Evolutionary conservation across 2,888 invertebrate species (phyloP), one percentile per base, ranked within the genome.

Genomic region (Chrysodeixis includens): DNA sequence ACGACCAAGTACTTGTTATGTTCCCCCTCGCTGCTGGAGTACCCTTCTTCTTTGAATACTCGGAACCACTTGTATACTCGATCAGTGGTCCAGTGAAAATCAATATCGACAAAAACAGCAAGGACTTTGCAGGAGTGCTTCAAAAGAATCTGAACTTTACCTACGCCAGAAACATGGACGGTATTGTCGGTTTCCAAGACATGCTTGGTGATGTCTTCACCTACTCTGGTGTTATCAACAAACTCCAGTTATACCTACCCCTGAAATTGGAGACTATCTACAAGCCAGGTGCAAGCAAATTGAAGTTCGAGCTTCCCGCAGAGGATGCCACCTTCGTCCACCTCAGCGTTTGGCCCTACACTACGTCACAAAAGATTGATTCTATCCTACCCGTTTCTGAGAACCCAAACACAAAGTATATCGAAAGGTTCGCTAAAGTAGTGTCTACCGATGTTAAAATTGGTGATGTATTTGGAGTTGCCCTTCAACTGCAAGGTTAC

Each of bases 11-110:
- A 14, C 95, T 95, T 5, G 87, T 97, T 12, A 95, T 96, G 85
- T 96, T 97, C 93, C 97, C 97, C 5, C 95, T 97, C n/a, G 96
- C 96, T 68, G 95, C 95, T 82, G 97, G 97, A 86, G 91, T 97
- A 74, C 97, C 97, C 12, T 97, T 97, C 86, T 88, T 96, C 66
- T 97, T 93, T 88, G 95, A 95, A 59, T 95, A 96, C 81, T 96
- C 95, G 64, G 93, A 92, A 61, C 97, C 97, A 8, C 92, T 94
- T 8, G 85, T 30, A 70, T 96, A n/a, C 95, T 95, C 78, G 77
- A 95, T 14, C 89, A 95, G 72, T 76, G 84, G 79, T 62, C 89
- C 93, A 71, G 26, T n/a, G 8, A 62, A 83, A 77, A 44, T 81
- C 72, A 56, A 59, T 22, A 1, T 51, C 18, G 61, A 65, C 14